Base-by-base conservation (phyloP, 2,113 vertebrate genomes). In the Ophthalmolycus amberensis region DNA sequence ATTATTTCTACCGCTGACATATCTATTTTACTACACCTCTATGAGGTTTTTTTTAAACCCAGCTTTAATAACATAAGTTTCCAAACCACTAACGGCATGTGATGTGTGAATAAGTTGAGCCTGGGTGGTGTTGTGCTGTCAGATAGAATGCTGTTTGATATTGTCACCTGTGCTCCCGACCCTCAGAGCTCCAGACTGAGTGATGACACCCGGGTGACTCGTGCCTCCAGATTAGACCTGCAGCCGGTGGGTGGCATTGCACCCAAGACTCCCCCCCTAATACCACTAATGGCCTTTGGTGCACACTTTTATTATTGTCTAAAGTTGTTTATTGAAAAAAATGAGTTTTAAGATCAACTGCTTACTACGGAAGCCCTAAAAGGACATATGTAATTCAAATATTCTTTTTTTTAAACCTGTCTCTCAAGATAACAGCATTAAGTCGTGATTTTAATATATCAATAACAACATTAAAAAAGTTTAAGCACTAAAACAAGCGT, bases 141-240 rank as follows among this genome's bases (percentile, higher is more conserved):
- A 6, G 34, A 5, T 50, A 18, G 1, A 18, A 42, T 44, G 54
- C 32, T 42, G 48, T 79, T 65, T 89, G 62, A 70, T 70, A 14
- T 5, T 70, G 12, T 54, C 42, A 16, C 44, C 67, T 81, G 25
- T 86, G 18, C 46, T 52, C 58, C 54, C 7, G 6, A 77, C 66
- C 75, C 56, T 62, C 91, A 95, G 95, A 95, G 90, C 90, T 95
- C 94, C 87, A 90, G 88, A 78, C 83, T 94, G 59, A 92, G 88
- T 40, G 94, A 95, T 20, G 91, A 95, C 77, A 91, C 80, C 79
- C 85, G 89, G 38, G 58, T n/a, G 20, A 91, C 85, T 50, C 92
- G 87, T 3, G 79, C 79, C 48, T 93, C 93, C 86, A 92, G 91
- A 88, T 71, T 83, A 54, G 93, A 92, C 71, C 91, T 91, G 63